Percentiles rank a stretch among this genome's conserved stretches.
These are phyloP conservation scores for Himalopsyche kuldschensis DNA, from an alignment of 2,888 invertebrate genomes.

Conservation along the genomic window DNA sequence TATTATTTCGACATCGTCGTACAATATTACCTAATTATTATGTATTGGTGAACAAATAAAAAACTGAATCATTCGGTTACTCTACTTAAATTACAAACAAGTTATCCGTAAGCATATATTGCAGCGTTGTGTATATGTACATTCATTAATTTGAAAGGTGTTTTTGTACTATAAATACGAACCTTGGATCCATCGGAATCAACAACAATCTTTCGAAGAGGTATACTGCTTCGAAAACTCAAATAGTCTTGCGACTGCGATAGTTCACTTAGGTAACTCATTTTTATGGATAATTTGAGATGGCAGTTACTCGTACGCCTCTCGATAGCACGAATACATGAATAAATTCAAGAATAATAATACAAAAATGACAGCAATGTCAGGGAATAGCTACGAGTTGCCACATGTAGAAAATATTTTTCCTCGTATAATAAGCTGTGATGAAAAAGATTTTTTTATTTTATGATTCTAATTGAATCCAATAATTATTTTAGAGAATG, in stretches of 20 bases:
- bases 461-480: too few relatives aligned
- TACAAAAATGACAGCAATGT: background rate
- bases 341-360: background rate
- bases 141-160: background rate
- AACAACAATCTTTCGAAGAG: conserved; percentile 74
- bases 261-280: conserved; percentile 72
- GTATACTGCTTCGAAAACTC: conserved; percentile 77
- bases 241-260: conserved; percentile 76
- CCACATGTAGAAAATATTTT: background rate
- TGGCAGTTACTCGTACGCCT: background rate
- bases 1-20: too few relatives aligned
- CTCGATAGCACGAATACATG: background rate
- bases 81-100: too few relatives aligned
- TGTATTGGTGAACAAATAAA: too few relatives aligned
- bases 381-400: background rate
- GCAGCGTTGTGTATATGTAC: too few relatives aligned
- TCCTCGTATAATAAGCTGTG: background rate
- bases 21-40: too few relatives aligned
- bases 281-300: conserved; percentile 42
- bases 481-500: too few relatives aligned
- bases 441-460: too few relatives aligned
- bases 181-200: conserved; percentile 80
- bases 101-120: too few relatives aligned
- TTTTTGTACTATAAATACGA: conserved; percentile 42
- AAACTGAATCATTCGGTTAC: too few relatives aligned